Base-by-base conservation (phyloP, 2,888 invertebrate genomes). In the Drosophila prostipennis region DNA sequence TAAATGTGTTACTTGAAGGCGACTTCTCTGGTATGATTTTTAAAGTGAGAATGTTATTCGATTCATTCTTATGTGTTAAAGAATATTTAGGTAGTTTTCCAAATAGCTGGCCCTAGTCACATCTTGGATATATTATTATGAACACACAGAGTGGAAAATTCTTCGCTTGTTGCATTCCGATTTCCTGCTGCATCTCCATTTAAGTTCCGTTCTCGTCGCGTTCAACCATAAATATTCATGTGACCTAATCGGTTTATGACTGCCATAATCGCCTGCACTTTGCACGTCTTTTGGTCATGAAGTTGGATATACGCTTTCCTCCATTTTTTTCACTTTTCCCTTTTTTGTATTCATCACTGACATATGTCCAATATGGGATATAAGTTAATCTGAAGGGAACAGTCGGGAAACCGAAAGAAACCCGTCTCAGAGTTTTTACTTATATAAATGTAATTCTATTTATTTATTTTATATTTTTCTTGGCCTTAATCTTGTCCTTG, bases 201-300 rank as follows among this genome's bases (percentile, higher is more conserved):
- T 14, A 39, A 29, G 55, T 39, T 32, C n/a, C 8, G 14, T 29
- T 19, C 63, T 11, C 23, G 52, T 55, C 49, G 49, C 53, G 49
- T 39, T 14, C 39, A 51, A n/a, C 61, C 85, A 79, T 84, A 83
- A 84, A 84, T 86, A 84, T 84, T 84, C 84, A 84, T 84, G 72
- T 72, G 75, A 60, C 68, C 76, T 80, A 84, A 84, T 86, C 79
- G 80, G 80, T 79, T 86, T 86, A 86, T 78, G 78, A 75, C 72
- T 58, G 56, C 45, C 67, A 70, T 79, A 73, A 83, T 76, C 74
- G 74, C 72, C 65, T 59, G 57, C 76, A 69, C 60, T 83, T 75
- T 59, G 60, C 79, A 86, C 76, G 79, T 74, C 74, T 74, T 70
- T 64, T 54, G 67, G 59, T 61, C 71, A 76, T 78, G 61, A 74